Evolutionary conservation across 2,797 vertebrate genomes (phyloP).

Genomic region (Pangasius mekongensis): DNA sequence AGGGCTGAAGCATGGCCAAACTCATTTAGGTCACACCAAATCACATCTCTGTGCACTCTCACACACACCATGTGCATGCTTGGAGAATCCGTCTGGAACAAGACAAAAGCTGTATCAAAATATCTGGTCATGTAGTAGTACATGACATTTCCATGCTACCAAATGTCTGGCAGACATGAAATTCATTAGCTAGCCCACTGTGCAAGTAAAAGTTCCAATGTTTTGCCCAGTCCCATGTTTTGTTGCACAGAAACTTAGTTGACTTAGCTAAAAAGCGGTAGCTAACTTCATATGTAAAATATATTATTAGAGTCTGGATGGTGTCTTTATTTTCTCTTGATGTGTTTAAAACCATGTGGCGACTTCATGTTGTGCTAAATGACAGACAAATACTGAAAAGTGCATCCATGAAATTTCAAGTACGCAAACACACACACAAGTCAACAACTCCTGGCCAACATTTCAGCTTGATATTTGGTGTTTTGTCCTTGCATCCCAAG

Average conservation of each 20-base stretch:
- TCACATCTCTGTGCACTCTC: neutral
- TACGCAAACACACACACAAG: neutral
- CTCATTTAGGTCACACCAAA: neutral
- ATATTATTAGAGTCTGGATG: neutral
- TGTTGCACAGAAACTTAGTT: neutral
- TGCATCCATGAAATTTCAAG: neutral
- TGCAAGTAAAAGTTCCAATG: neutral
- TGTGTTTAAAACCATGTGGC: neutral
- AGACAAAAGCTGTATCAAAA: neutral
- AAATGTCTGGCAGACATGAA: neutral
- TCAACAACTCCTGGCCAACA: neutral
- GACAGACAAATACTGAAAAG: neutral
- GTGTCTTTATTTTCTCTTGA: neutral
- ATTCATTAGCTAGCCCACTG: neutral
- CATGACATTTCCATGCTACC: neutral
- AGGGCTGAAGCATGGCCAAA: slow-evolving; percentile 15
- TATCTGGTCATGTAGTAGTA: neutral
- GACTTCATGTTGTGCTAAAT: neutral
- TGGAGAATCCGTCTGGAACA: neutral
- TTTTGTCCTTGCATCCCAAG: neutral
- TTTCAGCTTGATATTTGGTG: neutral
- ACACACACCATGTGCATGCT: neutral
- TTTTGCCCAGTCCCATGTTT: neutral
- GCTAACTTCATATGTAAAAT: neutral
- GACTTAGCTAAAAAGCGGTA: neutral